Percentiles rank a stretch among this genome's conserved stretches.
Conservation (phyloP, 2,797 vertebrate species). For the Acanthurus lineatus region DNA sequence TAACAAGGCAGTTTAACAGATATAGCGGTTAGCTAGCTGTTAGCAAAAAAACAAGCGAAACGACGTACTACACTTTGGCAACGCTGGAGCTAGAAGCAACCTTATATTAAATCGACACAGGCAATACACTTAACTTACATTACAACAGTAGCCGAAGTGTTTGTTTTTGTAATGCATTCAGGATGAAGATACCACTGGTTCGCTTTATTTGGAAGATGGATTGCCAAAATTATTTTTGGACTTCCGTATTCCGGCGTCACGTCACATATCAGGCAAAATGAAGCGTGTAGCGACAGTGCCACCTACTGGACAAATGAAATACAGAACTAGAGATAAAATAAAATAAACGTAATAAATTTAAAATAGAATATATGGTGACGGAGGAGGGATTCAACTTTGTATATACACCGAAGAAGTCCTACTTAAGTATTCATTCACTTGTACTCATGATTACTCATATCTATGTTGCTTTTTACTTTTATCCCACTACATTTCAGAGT, state of each 20-base stretch:
- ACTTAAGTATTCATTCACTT: neutral
- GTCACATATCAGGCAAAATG: constrained; percentile 8
- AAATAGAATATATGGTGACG: neutral
- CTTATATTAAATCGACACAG: accelerated
- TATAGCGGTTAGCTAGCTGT: neutral
- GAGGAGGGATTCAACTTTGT: neutral
- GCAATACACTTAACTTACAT: constrained; percentile 18
- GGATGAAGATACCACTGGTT: neutral
- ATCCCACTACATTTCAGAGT: neutral
- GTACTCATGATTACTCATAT: neutral
- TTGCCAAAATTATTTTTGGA: neutral
- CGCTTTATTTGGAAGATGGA: neutral
- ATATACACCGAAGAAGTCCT: too few species aligned
- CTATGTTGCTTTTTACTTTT: neutral
- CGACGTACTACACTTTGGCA: too few species aligned
- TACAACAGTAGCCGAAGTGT: accelerated
- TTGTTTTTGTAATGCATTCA: constrained; percentile 16
- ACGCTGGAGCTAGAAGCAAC: neutral
- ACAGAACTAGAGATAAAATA: neutral
- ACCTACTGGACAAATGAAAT: constrained; percentile 43
- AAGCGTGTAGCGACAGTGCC: constrained; percentile 20
- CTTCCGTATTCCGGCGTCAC: constrained; percentile 62
- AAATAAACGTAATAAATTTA: neutral
- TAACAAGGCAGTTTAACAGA: neutral
- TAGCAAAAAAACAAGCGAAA: neutral